These are phyloP conservation scores for Vidua chalybeata DNA, from an alignment of 2,113 vertebrate species.

Conservation along the genomic window DNA sequence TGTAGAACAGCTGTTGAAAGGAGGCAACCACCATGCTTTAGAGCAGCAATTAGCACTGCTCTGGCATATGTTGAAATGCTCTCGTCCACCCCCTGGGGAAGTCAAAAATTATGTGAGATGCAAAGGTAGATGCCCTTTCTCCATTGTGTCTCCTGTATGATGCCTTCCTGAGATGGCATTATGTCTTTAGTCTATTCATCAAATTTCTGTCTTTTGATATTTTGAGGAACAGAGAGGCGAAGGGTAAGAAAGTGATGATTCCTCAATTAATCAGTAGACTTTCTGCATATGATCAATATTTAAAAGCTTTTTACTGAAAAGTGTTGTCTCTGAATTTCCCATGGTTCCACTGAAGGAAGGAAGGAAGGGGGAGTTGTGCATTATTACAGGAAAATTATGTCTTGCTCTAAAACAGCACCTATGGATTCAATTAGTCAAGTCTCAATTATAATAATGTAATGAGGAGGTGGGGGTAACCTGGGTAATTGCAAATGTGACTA, in stretches of 20 bases:
- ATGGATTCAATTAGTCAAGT: conserved; percentile 45
- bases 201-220: not conserved
- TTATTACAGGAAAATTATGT: not conserved
- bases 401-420: conserved; percentile 9
- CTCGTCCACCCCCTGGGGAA: not conserved
- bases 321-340: not conserved
- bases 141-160: not conserved
- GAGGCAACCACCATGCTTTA: not conserved
- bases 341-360: not conserved
- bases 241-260: not conserved
- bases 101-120: not conserved
- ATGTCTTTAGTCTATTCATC: not conserved
- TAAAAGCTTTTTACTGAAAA: not conserved
- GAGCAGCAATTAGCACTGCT: conserved; percentile 20
- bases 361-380: not conserved
- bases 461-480: conserved; percentile 24
- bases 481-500: conserved; percentile 27
- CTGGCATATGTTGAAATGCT: conserved; percentile 12
- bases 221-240: not conserved
- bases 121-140: not conserved
- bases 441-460: conserved; percentile 9
- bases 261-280: not conserved
- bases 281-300: not conserved
- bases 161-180: not conserved
- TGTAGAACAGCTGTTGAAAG: conserved; percentile 44